Evolutionary conservation across 2,113 vertebrate species (phyloP), one percentile per base, ranked within the genome.

Genomic region (Mystacornis crossleyi): DNA sequence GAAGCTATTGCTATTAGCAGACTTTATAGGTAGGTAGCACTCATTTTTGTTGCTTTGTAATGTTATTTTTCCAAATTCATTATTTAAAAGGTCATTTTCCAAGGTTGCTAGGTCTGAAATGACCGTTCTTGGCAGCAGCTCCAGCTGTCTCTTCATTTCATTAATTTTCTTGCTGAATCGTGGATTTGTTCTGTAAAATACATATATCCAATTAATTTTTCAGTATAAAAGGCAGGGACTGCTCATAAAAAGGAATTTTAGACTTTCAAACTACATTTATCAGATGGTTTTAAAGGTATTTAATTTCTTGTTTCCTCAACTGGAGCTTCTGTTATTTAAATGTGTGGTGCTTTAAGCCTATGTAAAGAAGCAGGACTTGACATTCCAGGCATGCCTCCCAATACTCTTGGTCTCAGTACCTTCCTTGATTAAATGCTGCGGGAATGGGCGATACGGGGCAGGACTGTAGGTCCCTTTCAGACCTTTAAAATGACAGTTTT

Each of bases 151-250:
- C 71, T 70, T 88, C 81, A 69, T 94, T 95, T 94, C 64, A 96
- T 94, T 97, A 95, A 77, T 94, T 93, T 95, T 94, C 85, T 83
- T 95, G 93, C 92, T 80, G 87, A 96, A 83, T 96, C 81, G 67
- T 70, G 71, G 42, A 73, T 86, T 85, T 88, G 58, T 86, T 92
- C 92, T 80, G 67, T 91, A 96, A 96, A 94, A 96, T 86, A 93
- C 70, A 80, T 77, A 82, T 66, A 83, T 53, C 67, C n/a, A 92
- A 82, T 93, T 96, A 95, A 96, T 94, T 94, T 70, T 62, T 82
- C 34, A 26, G 54, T 72, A 87, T 77, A 78, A 95, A 91, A 93
- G 74, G 38, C 72, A 89, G 69, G 61, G 31, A 36, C 43, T 75
- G 69, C 60, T 74, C 70, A 87, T 85, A 94, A 92, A 70, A 92